Percentiles rank a stretch among this genome's conserved stretches.
Evolutionary conservation across 2,888 invertebrate species (phyloP).

Genomic region (Rhamnusium bicolor): DNA sequence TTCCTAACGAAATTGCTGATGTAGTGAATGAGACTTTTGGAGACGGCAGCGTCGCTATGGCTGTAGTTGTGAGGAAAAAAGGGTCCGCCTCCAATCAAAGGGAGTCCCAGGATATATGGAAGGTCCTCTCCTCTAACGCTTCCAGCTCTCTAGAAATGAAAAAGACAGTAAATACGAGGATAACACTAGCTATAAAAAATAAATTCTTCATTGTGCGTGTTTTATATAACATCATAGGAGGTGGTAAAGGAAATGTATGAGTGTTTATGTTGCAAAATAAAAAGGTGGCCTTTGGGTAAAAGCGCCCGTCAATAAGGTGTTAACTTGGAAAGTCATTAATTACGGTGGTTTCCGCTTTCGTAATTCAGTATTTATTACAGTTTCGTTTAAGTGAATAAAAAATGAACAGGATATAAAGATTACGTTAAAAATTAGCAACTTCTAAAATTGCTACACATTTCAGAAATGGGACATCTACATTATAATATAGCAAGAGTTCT

Average conservation of each 20-base stretch:
- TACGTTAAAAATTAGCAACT: background rate
- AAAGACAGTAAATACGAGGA: slow-evolving; percentile 35
- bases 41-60: slow-evolving; percentile 82
- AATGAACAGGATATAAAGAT: no score
- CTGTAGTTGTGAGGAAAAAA: slow-evolving; percentile 86
- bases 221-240: background rate
- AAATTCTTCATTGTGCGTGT: slow-evolving; percentile 23
- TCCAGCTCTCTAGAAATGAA: slow-evolving; percentile 78
- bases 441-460: background rate
- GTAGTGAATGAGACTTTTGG: slow-evolving; percentile 86
- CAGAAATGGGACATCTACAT: no score
- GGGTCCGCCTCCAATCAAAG: slow-evolving; percentile 78
- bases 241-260: background rate
- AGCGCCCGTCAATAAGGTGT: background rate
- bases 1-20: slow-evolving; percentile 90
- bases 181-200: slow-evolving; percentile 22
- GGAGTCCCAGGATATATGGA: slow-evolving; percentile 88
- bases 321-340: background rate
- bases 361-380: background rate
- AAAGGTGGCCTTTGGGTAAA: background rate
- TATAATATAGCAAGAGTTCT: no score
- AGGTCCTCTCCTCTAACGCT: slow-evolving; percentile 91
- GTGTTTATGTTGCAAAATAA: background rate
- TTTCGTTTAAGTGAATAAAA: background rate
- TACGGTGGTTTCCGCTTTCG: background rate